Evolutionary conservation across 2,888 invertebrate genomes (phyloP).

Genomic region (Galeruca laticollis): DNA sequence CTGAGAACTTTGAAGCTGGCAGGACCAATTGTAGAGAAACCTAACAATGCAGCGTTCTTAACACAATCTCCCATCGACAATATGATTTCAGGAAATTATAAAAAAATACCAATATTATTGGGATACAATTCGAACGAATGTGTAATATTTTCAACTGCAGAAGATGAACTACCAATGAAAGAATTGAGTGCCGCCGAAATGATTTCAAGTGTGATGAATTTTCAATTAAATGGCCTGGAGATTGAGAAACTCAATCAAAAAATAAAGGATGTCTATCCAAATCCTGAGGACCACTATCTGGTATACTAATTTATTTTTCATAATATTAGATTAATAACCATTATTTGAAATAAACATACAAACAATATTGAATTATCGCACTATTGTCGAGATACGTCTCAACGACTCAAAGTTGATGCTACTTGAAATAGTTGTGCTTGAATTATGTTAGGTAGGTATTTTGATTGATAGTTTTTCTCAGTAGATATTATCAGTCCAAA

Average conservation of each 20-base stretch:
- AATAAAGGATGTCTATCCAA: background rate
- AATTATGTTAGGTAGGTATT: no score
- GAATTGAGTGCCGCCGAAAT: background rate
- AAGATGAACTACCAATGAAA: background rate
- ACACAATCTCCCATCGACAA: conserved; percentile 44
- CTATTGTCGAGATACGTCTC: no score
- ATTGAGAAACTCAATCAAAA: background rate
- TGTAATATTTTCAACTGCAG: background rate
- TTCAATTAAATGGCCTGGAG: background rate
- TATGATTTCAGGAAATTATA: conserved; percentile 46
- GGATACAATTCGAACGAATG: conserved; percentile 33
- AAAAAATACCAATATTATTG: conserved; percentile 49
- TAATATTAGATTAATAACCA: no score
- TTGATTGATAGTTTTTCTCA: no score
- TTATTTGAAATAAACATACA: no score
- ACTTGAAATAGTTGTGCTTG: no score
- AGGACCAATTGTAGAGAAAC: conserved; percentile 38
- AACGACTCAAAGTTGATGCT: no score
- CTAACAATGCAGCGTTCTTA: conserved; percentile 42
- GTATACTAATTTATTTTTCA: background rate
- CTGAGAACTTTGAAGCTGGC: background rate
- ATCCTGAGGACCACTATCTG: background rate
- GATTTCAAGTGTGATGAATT: background rate
- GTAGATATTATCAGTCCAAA: no score
- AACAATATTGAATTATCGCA: no score